Percentiles rank a stretch among this genome's conserved stretches.
These are phyloP conservation scores for Ennomos fuscantarius DNA, from an alignment of 2,888 invertebrate genomes.

Conservation along the genomic window DNA sequence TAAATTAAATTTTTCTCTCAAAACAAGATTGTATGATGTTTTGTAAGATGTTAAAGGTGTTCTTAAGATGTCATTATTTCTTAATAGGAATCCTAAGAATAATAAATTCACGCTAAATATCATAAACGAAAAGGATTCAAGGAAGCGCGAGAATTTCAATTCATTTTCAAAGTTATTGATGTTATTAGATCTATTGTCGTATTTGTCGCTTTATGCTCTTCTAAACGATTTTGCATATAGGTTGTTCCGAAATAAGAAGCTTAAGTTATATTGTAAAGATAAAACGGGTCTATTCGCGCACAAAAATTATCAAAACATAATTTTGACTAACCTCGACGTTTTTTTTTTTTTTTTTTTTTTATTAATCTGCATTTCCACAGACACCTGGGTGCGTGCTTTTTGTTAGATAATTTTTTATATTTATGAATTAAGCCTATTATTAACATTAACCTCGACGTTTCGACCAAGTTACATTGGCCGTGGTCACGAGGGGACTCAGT, in stretches of 20 bases:
- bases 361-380: too few relatives aligned
- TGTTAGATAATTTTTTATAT: too few relatives aligned
- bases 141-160: conserved; percentile 58
- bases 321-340: too few relatives aligned
- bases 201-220: conserved; percentile 59
- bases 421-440: too few relatives aligned
- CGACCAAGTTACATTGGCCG: too few relatives aligned
- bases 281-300: too few relatives aligned
- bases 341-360: too few relatives aligned
- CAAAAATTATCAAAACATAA: too few relatives aligned
- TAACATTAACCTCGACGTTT: too few relatives aligned
- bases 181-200: conserved; percentile 68
- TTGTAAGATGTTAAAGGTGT: conserved; percentile 52
- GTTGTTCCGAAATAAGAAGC: conserved; percentile 36
- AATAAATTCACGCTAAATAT: conserved; percentile 64
- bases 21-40: conserved; percentile 20
- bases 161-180: conserved; percentile 63
- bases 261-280: too few relatives aligned
- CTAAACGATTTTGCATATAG: conserved; percentile 61
- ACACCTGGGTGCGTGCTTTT: too few relatives aligned
- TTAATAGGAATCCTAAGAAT: conserved; percentile 59
- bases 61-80: conserved; percentile 57
- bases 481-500: too few relatives aligned
- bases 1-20: conserved; percentile 11
- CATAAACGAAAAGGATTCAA: conserved; percentile 59